Percentiles rank a stretch among this genome's conserved stretches.
Conservation (phyloP, 2,888 invertebrate genomes). For the Philhelius pedissequus region DNA sequence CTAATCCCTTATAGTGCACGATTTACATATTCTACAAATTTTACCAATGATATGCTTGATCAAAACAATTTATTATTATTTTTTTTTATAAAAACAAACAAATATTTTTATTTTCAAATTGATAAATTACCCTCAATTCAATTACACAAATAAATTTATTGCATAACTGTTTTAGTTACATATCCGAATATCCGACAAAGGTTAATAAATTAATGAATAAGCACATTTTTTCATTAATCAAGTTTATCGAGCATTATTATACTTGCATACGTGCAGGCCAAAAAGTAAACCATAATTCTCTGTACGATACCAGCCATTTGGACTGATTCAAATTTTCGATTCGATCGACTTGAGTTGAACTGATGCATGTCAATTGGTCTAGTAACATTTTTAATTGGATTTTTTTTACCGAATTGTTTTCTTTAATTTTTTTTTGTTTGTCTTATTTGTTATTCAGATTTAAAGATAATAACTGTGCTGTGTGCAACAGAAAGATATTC, state of each 20-base stretch:
- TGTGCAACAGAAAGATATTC: constrained; percentile 25
- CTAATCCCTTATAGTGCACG: too few species aligned
- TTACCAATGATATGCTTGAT: too few species aligned
- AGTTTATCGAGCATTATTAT: constrained; percentile 5
- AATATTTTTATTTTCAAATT: neutral
- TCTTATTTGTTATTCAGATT: constrained; percentile 22
- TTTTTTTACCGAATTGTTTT: constrained; percentile 45
- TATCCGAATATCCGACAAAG: constrained; percentile 52
- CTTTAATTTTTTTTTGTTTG: neutral
- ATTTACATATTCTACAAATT: too few species aligned
- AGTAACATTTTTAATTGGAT: constrained; percentile 64
- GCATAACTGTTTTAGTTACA: constrained; percentile 41
- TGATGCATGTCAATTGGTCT: constrained; percentile 67
- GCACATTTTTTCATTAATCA: constrained; percentile 45
- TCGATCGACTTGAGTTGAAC: constrained; percentile 49
- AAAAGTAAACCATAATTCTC: constrained; percentile 17
- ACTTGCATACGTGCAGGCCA: constrained; percentile 11
- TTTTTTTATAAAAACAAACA: neutral
- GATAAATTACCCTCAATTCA: constrained; percentile 1
- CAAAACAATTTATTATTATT: too few species aligned
- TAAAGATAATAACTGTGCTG: constrained; percentile 38
- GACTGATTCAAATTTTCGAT: constrained; percentile 30
- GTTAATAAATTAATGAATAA: constrained; percentile 59
- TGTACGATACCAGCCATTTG: neutral
- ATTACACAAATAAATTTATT: constrained; percentile 34